Conservation (phyloP, 2,113 vertebrate genomes). For the Atrichornis clamosus region DNA sequence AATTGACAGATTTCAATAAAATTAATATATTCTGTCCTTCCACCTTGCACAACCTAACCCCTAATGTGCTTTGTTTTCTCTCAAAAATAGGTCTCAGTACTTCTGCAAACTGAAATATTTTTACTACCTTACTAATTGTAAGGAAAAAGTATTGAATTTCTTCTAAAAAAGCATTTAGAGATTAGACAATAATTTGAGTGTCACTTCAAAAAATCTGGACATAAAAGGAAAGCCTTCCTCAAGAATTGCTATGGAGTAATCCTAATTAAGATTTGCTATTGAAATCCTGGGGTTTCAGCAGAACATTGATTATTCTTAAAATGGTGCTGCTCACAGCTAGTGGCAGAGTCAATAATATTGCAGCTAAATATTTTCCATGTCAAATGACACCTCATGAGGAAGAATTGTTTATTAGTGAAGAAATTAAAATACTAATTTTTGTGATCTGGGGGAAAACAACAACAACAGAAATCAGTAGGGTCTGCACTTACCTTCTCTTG, state of each 20-base stretch:
- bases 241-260: background rate
- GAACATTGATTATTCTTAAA: conserved; percentile 34
- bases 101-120: background rate
- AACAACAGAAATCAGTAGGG: background rate
- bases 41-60: background rate
- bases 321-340: conserved; percentile 12
- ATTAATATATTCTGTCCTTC: background rate
- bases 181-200: background rate
- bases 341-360: background rate
- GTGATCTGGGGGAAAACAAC: background rate
- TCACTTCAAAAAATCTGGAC: background rate
- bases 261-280: conserved; percentile 7
- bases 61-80: background rate
- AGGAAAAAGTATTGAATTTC: background rate
- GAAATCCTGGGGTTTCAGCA: conserved; percentile 3
- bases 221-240: background rate
- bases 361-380: conserved; percentile 3
- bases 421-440: background rate
- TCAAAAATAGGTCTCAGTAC: background rate
- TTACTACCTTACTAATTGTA: background rate
- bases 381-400: background rate
- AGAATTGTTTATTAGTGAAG: background rate
- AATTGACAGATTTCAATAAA: background rate
- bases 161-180: background rate
- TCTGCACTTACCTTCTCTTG: background rate